These are phyloP conservation scores for Corythornis cristatus DNA, from an alignment of 2,113 vertebrate genomes.

Conservation along the genomic window DNA sequence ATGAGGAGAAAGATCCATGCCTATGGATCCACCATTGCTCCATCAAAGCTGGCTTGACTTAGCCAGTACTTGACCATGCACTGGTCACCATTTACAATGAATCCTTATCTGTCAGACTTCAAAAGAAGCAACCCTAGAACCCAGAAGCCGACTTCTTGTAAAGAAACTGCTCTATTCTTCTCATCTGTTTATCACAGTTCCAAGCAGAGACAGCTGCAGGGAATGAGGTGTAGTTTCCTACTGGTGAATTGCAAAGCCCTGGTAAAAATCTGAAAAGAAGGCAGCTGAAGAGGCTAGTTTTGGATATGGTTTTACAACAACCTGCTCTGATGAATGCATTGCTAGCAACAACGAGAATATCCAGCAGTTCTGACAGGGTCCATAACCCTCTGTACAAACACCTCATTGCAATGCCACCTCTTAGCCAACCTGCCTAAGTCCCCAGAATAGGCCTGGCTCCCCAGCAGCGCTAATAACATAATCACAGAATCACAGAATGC, in stretches of 20 bases:
- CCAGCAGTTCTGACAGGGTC: background rate
- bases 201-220: background rate
- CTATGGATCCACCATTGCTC: background rate
- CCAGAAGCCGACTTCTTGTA: background rate
- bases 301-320: background rate
- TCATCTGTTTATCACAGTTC: background rate
- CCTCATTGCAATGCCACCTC: background rate
- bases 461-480: background rate
- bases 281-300: background rate
- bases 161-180: background rate
- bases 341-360: background rate
- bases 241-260: background rate
- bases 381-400: background rate
- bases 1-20: background rate
- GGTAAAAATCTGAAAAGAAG: background rate
- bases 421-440: background rate
- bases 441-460: background rate
- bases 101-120: background rate
- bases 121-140: background rate
- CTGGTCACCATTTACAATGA: background rate
- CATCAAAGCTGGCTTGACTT: background rate
- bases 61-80: background rate
- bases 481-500: background rate
- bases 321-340: background rate
- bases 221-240: background rate